Evolutionary conservation across 2,113 vertebrate genomes (phyloP).

Genomic region (Platysteira castanea): DNA sequence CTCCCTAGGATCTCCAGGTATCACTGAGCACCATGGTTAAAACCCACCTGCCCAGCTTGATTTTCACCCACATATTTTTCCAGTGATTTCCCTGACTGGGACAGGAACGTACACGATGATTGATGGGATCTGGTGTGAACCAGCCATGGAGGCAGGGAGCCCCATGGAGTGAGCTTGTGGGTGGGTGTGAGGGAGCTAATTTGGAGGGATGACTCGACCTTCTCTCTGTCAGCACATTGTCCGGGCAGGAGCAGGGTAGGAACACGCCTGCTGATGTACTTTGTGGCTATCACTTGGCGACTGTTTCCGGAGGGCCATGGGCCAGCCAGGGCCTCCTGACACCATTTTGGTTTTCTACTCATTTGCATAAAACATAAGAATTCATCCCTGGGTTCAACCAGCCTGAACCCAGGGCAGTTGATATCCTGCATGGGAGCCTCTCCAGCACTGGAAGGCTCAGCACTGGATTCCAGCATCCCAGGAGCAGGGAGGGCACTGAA

Average conservation of each 20-base stretch:
- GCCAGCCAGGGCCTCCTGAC: not conserved
- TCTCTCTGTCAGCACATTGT: not conserved
- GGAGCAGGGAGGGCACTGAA: not conserved
- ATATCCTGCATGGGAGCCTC: not conserved
- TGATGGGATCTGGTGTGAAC: not conserved
- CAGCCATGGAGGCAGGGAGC: not conserved
- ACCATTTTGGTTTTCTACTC: not conserved
- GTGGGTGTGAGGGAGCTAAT: not conserved
- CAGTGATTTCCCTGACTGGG: not conserved
- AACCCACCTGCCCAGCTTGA: not conserved
- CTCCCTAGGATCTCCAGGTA: not conserved
- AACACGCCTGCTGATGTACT: slow-evolving; percentile 3
- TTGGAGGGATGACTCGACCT: not conserved
- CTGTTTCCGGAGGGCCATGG: not conserved
- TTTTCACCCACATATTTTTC: not conserved
- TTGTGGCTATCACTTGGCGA: not conserved
- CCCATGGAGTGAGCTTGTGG: rapidly evolving
- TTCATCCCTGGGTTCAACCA: not conserved
- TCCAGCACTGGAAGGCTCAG: not conserved
- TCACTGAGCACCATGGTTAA: not conserved
- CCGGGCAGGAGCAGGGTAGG: not conserved
- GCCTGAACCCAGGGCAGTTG: not conserved
- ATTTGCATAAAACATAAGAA: not conserved
- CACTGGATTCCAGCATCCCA: not conserved
- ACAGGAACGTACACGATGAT: not conserved